phyloP scores from a whole-genome alignment of 2,797 vertebrate species.

The Hyperoplus lanceolatus region DNA sequence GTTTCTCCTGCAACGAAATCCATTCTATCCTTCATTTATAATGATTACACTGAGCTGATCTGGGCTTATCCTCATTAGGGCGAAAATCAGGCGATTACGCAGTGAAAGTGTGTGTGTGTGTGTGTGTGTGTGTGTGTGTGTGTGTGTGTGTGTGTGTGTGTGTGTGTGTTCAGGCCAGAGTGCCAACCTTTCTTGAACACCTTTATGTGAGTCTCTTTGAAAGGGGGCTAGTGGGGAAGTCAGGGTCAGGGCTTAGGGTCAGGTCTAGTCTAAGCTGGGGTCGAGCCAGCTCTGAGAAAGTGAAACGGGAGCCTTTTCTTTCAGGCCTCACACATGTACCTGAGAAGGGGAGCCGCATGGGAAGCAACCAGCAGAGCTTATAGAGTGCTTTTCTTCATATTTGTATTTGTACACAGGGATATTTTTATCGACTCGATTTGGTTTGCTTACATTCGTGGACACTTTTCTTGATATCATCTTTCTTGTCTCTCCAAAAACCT shows the following conservation, averaged over 20 bases:
- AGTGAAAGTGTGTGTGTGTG: neutral
- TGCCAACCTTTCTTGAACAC: neutral
- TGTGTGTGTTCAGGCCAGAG: neutral
- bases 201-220: slow-evolving; percentile 8
- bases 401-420: slow-evolving; percentile 4
- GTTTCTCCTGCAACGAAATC: slow-evolving; percentile 49
- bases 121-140: neutral
- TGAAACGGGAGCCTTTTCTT: slow-evolving; percentile 69
- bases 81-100: neutral
- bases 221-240: slow-evolving; percentile 12
- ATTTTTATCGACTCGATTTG: slow-evolving; percentile 8
- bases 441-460: slow-evolving; percentile 27
- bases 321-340: slow-evolving; percentile 32
- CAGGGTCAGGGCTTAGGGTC: slow-evolving; percentile 41
- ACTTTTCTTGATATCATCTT: slow-evolving; percentile 47
- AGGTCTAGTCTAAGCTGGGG: slow-evolving; percentile 48
- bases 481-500: slow-evolving; percentile 18
- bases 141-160: neutral
- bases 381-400: slow-evolving; percentile 31
- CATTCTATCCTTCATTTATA: slow-evolving; percentile 38
- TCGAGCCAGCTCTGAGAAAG: slow-evolving; percentile 65
- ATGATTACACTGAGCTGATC: slow-evolving; percentile 32
- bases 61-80: slow-evolving; percentile 33
- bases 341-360: slow-evolving; percentile 33
- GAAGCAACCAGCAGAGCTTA: slow-evolving; percentile 45